Conservation (phyloP, 2,797 vertebrate species). For the Eulemur coronatus region DNA sequence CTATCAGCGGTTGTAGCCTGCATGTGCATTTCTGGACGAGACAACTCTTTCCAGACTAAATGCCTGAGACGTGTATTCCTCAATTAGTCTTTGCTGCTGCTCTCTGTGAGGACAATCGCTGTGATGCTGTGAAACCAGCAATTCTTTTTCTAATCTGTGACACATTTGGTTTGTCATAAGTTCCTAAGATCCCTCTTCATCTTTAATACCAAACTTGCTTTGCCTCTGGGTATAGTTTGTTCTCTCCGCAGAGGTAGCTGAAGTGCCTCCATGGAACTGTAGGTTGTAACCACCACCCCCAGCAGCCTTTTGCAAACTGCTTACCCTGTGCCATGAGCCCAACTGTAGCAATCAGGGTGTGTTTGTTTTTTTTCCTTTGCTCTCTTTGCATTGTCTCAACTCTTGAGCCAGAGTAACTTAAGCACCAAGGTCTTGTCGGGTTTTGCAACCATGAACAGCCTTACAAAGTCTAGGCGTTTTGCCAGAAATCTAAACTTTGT, state of each 20-base stretch:
- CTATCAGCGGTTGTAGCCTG: background rate
- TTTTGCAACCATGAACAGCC: constrained; percentile 73
- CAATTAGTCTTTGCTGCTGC: background rate
- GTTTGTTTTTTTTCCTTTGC: constrained; percentile 56
- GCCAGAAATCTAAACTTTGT: constrained; percentile 86
- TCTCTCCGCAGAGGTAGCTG: background rate
- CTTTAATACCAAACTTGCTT: background rate
- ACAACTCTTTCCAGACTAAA: background rate
- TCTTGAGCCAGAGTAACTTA: constrained; percentile 74
- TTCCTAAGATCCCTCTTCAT: background rate
- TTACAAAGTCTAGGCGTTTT: constrained; percentile 86
- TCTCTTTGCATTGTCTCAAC: constrained; percentile 61
- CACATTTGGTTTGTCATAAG: background rate
- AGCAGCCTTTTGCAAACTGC: constrained; percentile 36
- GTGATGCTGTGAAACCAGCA: background rate
- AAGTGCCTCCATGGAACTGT: background rate
- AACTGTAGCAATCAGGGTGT: constrained; percentile 4
- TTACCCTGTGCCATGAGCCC: background rate
- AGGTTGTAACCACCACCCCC: background rate
- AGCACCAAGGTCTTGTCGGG: constrained; percentile 70
- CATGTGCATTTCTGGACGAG: background rate
- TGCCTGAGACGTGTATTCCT: background rate
- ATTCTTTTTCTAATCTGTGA: background rate
- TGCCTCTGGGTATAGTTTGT: background rate
- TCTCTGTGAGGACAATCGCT: background rate